Base-by-base conservation (phyloP, 2,113 vertebrate species). In the Sphaerodactylus townsendi region DNA sequence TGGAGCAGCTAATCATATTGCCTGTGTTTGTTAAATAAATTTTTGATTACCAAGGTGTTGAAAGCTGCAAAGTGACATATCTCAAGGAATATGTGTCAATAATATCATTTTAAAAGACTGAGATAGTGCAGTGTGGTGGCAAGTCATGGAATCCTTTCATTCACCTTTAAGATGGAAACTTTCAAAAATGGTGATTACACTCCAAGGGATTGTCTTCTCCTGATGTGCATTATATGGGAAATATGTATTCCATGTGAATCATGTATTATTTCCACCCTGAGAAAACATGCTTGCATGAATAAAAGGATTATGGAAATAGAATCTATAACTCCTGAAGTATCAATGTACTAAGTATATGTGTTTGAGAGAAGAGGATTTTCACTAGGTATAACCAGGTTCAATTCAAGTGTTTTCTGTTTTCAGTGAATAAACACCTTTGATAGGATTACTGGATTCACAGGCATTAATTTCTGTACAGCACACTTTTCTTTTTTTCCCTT, bases 211-310 rank as follows among this genome's bases (percentile, higher is more conserved):
- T 81, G 39, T 85, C 75, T 83, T 81, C 74, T 8, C 53, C 75
- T 72, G 66, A 35, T 79, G 30, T 59, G 73, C 64, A 82, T 59
- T 53, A 25, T 0, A 2, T 25, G 64, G 44, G 87, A 86, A 78
- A 83, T 30, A 5, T 62, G 59, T 62, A 62, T 62, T 62, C 59
- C n/a, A 23, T 79, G 64, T 90, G 70, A 86, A 84, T 86, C 86
- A 85, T 39, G n/a, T 25, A 41, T 35, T 77, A 81, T 68, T 82
- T 88, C 33, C 85, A 70, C 44, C 70, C 35, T 72, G 62, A 91
- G 85, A 50, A 91, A 85, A 81, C 23, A 17, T 78, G 75, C 46
- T 86, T 69, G 81, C 86, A 82, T 88, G 66, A 92, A 88, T 86
- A 77, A 88, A 89, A 90, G 68, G n/a, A 87, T 89, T 86, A 86